Evolutionary conservation across 1,140 invertebrate genomes (phyloP).

Genomic region (Neodiprion pinetum): DNA sequence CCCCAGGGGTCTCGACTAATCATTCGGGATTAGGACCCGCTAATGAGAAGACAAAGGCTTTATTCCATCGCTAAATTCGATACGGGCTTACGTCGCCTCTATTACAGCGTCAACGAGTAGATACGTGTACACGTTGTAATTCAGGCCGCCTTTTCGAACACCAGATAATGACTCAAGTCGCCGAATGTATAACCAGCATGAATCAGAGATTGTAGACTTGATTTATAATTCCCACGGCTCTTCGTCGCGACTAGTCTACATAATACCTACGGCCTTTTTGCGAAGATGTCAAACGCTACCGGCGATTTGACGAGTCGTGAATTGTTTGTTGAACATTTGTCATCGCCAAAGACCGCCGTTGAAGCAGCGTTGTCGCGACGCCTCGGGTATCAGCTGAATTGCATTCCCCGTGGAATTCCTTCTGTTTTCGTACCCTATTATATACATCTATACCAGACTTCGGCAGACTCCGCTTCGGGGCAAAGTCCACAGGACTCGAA

Average conservation of each 20-base stretch:
- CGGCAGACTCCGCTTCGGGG: background rate
- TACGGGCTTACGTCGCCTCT: slow-evolving; percentile 9
- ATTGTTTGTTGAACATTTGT: slow-evolving; percentile 18
- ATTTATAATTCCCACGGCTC: no score
- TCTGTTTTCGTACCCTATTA: background rate
- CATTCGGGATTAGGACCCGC: slow-evolving; percentile 24
- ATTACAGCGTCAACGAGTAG: no score
- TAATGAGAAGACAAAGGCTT: slow-evolving; percentile 24
- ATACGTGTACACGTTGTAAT: no score
- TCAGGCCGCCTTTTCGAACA: no score
- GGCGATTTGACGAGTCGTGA: background rate
- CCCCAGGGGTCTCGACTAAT: slow-evolving; percentile 21
- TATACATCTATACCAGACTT: background rate
- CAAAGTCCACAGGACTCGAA: background rate
- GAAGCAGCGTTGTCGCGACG: background rate
- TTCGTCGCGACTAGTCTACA: no score
- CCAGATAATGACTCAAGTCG: no score
- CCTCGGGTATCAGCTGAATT: background rate
- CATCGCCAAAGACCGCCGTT: background rate
- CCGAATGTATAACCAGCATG: no score
- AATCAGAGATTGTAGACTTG: no score
- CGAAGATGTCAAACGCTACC: background rate
- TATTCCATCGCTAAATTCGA: slow-evolving; percentile 23
- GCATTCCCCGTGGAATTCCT: background rate
- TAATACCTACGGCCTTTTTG: no score